Base-by-base conservation (phyloP, 2,113 vertebrate genomes). In the Pithys albifrons region DNA sequence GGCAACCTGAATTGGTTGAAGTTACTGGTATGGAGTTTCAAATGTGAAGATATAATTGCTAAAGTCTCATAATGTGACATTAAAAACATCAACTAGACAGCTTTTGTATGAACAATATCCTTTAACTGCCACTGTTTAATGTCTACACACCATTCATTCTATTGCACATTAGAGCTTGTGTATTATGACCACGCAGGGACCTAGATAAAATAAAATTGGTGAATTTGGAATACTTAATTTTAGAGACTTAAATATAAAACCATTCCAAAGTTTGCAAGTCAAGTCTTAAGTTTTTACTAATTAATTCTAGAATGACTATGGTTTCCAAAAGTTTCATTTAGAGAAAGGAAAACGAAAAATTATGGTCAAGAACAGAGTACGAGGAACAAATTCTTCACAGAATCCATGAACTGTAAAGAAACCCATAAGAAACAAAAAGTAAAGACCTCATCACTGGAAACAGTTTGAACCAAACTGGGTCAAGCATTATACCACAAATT, bases 261-360 rank as follows among this genome's bases (percentile, higher is more conserved):
- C 4, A 52, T 45, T 66, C 37, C 58, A 24, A 84, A 91, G 19
- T 62, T 81, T 67, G 25, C 45, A 92, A 73, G 24, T 49, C 35
- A 54, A 39, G 12, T 3, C 6, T 28, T 71, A 64, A 57, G 12
- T 10, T 82, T 75, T 22, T 70, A 33, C 6, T 69, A 72, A 64
- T 55, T 69, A 82, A 78, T 83, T 93, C 22, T 73, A 51, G 23
- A 81, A 64, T 43, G 8, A 2, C 3, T 82, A 16, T 48, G 25
- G 55, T 37, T 73, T 84, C n/a, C 37, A 80, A n/a, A 96, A 73
- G 8, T 58, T 80, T 94, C 19, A 83, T 69, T 85, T 83, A 81
- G n/a, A 71, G 37, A 89, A 93, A 85, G 13, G 4, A 74, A 91
- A 89, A 89, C 49, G 5, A 93, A 85, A 89, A 93, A 75, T n/a